phyloP scores from a whole-genome alignment of 2,888 invertebrate species.

The Subacronicta megacephala region DNA sequence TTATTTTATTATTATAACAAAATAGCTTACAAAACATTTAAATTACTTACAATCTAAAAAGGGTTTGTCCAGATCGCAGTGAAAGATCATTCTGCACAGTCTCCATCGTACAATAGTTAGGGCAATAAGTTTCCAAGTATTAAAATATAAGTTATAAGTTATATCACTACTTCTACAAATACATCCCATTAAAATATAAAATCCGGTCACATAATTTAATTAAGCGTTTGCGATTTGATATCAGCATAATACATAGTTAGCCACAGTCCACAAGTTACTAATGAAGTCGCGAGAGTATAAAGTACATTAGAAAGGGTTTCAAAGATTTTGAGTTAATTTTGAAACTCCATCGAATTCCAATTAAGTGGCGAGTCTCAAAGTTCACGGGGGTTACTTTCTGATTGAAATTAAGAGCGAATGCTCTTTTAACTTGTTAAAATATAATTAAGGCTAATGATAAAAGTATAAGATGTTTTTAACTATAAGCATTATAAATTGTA shows the following conservation, averaged over 20 bases:
- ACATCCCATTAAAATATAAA: not conserved
- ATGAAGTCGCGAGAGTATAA: not conserved
- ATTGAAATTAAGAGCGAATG: constrained; percentile 35
- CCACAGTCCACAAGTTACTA: not conserved
- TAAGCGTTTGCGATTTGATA: not conserved
- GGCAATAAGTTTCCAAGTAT: too few species aligned
- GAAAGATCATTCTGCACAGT: too few species aligned
- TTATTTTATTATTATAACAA: too few species aligned
- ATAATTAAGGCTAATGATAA: constrained; percentile 15
- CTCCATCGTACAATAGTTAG: too few species aligned
- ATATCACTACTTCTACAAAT: too few species aligned
- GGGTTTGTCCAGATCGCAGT: too few species aligned
- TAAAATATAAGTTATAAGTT: too few species aligned
- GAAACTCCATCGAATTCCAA: constrained; percentile 47
- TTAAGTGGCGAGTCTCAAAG: constrained; percentile 43
- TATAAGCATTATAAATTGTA: not conserved
- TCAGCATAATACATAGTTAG: not conserved
- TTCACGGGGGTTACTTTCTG: constrained; percentile 30
- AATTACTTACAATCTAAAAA: too few species aligned
- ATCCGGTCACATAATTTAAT: too few species aligned
- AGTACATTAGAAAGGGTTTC: constrained; percentile 16
- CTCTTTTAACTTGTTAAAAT: constrained; percentile 18
- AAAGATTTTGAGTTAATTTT: constrained; percentile 35
- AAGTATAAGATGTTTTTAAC: not conserved
- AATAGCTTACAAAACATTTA: too few species aligned